phyloP scores from a whole-genome alignment of 2,888 invertebrate species.

The Parnassius glacialis region DNA sequence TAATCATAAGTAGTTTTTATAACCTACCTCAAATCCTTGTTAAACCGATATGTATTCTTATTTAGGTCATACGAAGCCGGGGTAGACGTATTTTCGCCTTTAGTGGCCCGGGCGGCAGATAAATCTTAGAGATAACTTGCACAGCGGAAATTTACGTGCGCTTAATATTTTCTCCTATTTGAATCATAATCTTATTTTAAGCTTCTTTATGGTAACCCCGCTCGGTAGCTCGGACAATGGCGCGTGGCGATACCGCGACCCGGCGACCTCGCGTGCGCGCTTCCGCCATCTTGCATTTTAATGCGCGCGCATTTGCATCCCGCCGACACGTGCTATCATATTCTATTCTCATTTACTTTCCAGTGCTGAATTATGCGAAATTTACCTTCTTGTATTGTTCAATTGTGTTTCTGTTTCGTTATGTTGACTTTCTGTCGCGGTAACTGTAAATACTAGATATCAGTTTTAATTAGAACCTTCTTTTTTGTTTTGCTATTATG shows the following conservation, averaged over 20 bases:
- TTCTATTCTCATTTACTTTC: conserved; percentile 66
- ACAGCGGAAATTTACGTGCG: no score
- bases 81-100: no score
- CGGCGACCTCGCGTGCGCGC: conserved; percentile 77
- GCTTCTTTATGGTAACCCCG: conserved; percentile 37
- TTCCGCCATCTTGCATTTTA: conserved; percentile 79
- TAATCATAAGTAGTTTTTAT: no score
- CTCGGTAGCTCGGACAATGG: conserved; percentile 49
- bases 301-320: conserved; percentile 72
- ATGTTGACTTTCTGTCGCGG: background rate
- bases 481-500: no score
- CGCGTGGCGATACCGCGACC: conserved; percentile 77
- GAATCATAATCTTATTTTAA: background rate
- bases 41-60: no score
- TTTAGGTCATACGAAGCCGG: no score
- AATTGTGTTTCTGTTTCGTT: conserved; percentile 21
- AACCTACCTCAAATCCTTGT: no score
- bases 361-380: conserved; percentile 27
- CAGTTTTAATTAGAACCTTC: conserved; percentile 3
- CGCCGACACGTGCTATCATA: conserved; percentile 70
- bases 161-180: no score
- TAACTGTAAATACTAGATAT: background rate
- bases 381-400: conserved; percentile 33
- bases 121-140: no score
- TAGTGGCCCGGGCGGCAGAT: no score